Conservation (phyloP, 1,140 invertebrate genomes). For the Monochamus saltuarius region DNA sequence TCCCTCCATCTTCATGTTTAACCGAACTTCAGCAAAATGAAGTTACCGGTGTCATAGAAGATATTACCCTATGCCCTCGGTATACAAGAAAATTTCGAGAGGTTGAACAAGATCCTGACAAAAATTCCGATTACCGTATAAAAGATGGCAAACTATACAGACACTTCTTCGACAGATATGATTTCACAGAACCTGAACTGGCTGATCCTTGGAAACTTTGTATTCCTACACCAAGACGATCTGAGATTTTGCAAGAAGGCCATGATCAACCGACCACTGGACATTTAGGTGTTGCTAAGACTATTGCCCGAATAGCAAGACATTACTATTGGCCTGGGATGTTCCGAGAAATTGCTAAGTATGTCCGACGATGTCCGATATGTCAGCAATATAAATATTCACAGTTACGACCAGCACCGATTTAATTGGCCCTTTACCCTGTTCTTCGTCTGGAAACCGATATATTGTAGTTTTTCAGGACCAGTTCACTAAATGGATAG, state of each 20-base stretch:
- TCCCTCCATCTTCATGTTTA: too few species aligned
- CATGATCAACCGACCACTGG: conserved; percentile 28
- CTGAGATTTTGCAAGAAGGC: conserved; percentile 26
- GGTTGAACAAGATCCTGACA: not conserved
- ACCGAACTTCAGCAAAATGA: too few species aligned
- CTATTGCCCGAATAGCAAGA: conserved; percentile 7
- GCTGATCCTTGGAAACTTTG: conserved; percentile 20
- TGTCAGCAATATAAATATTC: not conserved
- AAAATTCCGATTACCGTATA: conserved; percentile 20
- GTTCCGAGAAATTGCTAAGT: conserved; percentile 8
- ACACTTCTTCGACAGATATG: conserved; percentile 19
- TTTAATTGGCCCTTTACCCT: too few species aligned
- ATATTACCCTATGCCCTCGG: not conserved
- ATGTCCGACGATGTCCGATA: not conserved
- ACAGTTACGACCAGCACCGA: too few species aligned
- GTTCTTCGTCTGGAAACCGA: too few species aligned
- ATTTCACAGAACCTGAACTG: conserved; percentile 13
- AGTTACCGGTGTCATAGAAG: not conserved
- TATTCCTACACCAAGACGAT: conserved; percentile 23
- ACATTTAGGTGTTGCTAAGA: conserved; percentile 39
- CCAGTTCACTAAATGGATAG: too few species aligned
- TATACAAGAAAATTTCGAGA: not conserved
- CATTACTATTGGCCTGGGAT: conserved; percentile 10
- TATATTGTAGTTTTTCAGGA: too few species aligned
- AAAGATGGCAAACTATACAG: conserved; percentile 41